These are phyloP conservation scores for Elgonia sp. DNA, from an alignment of 2,888 invertebrate genomes.

Conservation along the genomic window DNA sequence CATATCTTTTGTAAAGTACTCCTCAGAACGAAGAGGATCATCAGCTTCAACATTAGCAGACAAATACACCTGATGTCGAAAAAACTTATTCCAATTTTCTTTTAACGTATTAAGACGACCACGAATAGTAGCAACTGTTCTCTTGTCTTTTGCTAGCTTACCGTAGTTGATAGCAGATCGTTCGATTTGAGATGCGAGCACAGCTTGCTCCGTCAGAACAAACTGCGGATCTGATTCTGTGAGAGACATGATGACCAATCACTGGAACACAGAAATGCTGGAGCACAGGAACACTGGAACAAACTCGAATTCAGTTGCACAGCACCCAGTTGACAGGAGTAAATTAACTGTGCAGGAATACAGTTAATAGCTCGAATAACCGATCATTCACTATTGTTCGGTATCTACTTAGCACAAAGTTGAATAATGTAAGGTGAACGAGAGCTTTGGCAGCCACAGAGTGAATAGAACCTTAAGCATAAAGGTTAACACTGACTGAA, in stretches of 20 bases:
- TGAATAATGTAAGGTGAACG: no score
- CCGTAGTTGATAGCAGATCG: conserved; percentile 1
- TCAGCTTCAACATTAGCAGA: no score
- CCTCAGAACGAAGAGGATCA: neutral
- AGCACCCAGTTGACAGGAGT: no score
- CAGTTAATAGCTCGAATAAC: no score
- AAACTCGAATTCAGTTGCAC: neutral
- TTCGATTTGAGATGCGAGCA: neutral
- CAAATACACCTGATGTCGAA: neutral
- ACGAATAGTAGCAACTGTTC: neutral
- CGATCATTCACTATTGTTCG: no score
- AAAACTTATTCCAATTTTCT: neutral
- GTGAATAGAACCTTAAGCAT: no score
- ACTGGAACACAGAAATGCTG: neutral
- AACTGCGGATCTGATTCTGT: neutral
- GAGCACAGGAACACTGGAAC: neutral
- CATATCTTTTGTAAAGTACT: neutral
- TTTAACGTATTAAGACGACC: neutral
- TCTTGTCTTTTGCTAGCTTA: neutral
- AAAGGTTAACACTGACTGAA: no score
- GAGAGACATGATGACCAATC: neutral
- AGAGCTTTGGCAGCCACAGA: no score
- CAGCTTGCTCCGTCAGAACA: neutral
- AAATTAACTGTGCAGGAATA: no score
- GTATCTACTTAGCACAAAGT: no score